phyloP scores from a whole-genome alignment of 2,113 vertebrate species.

The Heteronetta atricapilla region DNA sequence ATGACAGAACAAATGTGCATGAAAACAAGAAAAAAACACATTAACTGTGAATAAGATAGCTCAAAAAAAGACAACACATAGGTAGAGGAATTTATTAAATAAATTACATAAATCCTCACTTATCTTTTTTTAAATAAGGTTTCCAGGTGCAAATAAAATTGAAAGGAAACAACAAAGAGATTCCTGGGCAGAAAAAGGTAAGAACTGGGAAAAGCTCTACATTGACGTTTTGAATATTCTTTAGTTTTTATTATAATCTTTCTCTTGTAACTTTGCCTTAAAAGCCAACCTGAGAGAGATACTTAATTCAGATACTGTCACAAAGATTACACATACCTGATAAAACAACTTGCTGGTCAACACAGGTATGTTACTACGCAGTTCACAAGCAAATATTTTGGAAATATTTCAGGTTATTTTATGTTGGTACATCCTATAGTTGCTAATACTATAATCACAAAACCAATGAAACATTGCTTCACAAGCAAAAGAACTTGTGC shows the following conservation, averaged over 20 bases:
- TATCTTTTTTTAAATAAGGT: not conserved
- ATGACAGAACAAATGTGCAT: not conserved
- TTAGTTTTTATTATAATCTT: not conserved
- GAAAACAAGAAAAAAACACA: not conserved
- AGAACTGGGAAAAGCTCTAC: not conserved
- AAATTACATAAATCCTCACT: not conserved
- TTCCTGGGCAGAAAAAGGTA: not conserved
- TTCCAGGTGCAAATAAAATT: not conserved
- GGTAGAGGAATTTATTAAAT: not conserved
- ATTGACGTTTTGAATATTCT: not conserved
- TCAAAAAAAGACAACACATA: fast-evolving
- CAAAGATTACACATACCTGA: not conserved
- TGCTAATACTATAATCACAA: not conserved
- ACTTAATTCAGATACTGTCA: not conserved
- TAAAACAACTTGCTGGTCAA: not conserved
- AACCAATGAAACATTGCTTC: not conserved
- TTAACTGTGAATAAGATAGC: not conserved
- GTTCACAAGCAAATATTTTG: not conserved
- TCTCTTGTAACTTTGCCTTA: not conserved
- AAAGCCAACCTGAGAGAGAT: not conserved
- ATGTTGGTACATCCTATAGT: not conserved
- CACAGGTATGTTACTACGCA: not conserved
- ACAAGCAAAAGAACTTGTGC: not conserved
- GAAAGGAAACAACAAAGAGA: not conserved
- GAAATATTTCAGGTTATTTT: not conserved